phyloP scores from a whole-genome alignment of 2,113 vertebrate species.

The Entelurus aequoreus region DNA sequence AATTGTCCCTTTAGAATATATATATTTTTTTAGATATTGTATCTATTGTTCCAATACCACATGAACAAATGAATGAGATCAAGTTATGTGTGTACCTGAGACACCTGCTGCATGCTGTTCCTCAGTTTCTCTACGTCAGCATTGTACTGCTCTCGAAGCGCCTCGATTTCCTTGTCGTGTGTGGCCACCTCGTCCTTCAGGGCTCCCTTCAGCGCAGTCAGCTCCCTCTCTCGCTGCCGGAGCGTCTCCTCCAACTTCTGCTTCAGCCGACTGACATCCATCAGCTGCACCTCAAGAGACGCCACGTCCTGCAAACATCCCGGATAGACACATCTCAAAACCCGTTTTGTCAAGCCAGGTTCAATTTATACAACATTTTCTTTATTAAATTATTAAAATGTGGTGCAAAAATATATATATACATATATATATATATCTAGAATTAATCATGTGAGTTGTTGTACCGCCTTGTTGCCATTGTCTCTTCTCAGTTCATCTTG shows the following conservation, averaged over 20 bases:
- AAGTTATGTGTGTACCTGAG: constrained; percentile 69
- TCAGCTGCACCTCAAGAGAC: constrained; percentile 42
- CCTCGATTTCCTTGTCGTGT: constrained; percentile 73
- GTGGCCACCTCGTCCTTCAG: constrained; percentile 77
- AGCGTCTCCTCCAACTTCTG: constrained; percentile 81
- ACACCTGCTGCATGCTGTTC: constrained; percentile 81
- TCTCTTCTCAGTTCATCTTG: constrained; percentile 76
- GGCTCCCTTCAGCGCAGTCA: constrained; percentile 76
- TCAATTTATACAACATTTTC: not conserved
- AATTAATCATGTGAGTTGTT: not conserved
- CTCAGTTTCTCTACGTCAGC: constrained; percentile 83
- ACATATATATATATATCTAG: not conserved
- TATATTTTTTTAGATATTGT: too few species aligned
- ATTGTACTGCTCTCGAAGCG: constrained; percentile 80
- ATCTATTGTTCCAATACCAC: too few species aligned
- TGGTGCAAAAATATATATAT: too few species aligned
- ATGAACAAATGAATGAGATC: too few species aligned
- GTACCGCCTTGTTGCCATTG: constrained; percentile 57
- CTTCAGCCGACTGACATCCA: constrained; percentile 64
- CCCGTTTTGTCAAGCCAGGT: not conserved
- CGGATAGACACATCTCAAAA: not conserved
- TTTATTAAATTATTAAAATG: too few species aligned
- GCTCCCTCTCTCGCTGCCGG: constrained; percentile 73
- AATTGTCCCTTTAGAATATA: too few species aligned
- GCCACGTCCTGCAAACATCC: constrained; percentile 46